A percentile compares a stretch with the other conserved stretches of the same genome.
Conservation (phyloP, 2,113 vertebrate genomes). For the Mobula birostris region DNA sequence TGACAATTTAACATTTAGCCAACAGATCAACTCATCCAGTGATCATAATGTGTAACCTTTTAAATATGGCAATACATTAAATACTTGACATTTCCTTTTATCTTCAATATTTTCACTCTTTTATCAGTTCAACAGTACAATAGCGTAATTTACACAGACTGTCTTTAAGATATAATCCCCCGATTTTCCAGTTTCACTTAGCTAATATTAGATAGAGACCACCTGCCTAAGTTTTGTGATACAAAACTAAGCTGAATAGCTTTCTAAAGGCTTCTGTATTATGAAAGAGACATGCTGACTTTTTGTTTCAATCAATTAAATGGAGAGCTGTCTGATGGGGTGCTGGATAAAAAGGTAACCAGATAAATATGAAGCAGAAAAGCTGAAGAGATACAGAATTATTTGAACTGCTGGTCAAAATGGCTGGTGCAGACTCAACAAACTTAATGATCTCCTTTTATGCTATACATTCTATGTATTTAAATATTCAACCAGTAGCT, state of each 20-base stretch:
- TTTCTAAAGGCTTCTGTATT: background rate
- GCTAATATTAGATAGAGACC: background rate
- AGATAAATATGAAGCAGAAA: too few relatives aligned
- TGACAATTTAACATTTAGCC: too few relatives aligned
- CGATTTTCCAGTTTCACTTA: background rate
- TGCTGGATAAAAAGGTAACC: too few relatives aligned
- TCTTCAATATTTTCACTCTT: background rate
- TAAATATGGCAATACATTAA: background rate
- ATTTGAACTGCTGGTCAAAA: too few relatives aligned
- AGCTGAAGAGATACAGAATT: too few relatives aligned
- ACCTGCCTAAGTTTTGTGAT: background rate
- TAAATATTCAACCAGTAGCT: background rate
- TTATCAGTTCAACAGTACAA: background rate
- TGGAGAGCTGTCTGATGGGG: too few relatives aligned
- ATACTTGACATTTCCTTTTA: background rate
- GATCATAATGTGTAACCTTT: background rate
- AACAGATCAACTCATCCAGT: background rate
- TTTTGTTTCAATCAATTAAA: too few relatives aligned
- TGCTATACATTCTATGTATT: too few relatives aligned
- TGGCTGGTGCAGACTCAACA: too few relatives aligned
- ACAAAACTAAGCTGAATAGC: background rate
- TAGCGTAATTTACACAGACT: background rate
- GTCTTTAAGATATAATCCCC: background rate
- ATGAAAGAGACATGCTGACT: background rate
- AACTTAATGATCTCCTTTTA: too few relatives aligned